Base-by-base conservation (phyloP, 1,140 invertebrate genomes). In the Daktulosphaira vitifoliae region DNA sequence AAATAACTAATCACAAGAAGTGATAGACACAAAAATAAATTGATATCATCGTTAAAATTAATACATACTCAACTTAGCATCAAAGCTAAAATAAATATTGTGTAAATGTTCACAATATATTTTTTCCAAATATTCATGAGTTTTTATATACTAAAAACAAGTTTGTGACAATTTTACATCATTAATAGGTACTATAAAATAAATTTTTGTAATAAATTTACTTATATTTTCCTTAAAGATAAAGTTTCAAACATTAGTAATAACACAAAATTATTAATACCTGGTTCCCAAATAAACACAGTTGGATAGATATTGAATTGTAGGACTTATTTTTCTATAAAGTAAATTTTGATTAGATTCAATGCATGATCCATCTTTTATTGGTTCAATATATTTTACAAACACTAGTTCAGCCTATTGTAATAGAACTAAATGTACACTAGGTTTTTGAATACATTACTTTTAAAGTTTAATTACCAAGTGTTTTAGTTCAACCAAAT, bases 291-390 rank as follows among this genome's bases (percentile, higher is more conserved):
- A 76, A 72, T 92, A 93, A 37, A 92, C 81, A 26, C 84, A 81
- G 68, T 88, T 82, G 3, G 92, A 74, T 52, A 86, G 86, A 7
- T 80, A 75, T 72, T 85, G 86, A 3, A 95, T 76, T 65, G 83
- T 81, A 0, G 84, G 84, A 6, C 84, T 81, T 66, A 92, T 86
- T 68, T 90, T 82, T 65, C 82, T 77, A 88, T 88, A 95, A 0
- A 95, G 73, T 38, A 80, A 81, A 9, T 80, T 76, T 1, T 81
- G 78, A 73, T 93, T 85, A 9, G 76, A 76, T 22, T 53, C 65
- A 4, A 20, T 9, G 39, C 39, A 66, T 15, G 33, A 52, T 33
- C 49, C 39, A 44, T 66, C 54, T 33, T 65, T 50, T 2, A 72
- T 59, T 26, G 71, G 71, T 33, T 70, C 71, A 39, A 68, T 25